A percentile compares a stretch with the other conserved stretches of the same genome.
Conservation (phyloP, 2,797 vertebrate species). For the Pyrocephalus nanus region DNA sequence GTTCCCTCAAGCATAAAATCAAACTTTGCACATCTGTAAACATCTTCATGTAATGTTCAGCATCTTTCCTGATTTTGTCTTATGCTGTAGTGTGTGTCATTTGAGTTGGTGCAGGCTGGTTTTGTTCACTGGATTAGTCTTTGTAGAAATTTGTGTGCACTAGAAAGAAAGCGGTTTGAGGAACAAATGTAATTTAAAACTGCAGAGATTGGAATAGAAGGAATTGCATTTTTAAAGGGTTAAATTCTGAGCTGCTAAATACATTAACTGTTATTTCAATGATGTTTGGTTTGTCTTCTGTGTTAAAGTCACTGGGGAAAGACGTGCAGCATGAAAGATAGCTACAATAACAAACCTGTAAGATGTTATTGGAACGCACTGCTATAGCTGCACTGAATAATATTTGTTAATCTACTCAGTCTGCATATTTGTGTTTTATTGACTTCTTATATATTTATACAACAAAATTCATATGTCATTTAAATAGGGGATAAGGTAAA, state of each 20-base stretch:
- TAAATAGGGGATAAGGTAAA: conserved; percentile 8
- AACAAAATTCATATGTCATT: neutral
- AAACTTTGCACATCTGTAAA: neutral
- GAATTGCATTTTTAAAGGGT: neutral
- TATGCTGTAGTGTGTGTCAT: neutral
- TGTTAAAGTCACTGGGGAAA: neutral
- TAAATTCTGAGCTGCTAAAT: conserved; percentile 13
- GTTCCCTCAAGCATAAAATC: neutral
- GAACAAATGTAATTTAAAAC: neutral
- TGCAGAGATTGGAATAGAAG: neutral
- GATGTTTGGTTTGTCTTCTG: neutral
- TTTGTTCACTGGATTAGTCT: neutral
- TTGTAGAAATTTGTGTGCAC: neutral
- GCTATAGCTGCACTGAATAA: neutral
- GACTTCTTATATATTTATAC: neutral
- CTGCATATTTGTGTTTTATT: neutral
- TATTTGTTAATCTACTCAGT: neutral
- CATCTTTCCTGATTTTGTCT: neutral
- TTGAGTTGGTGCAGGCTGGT: neutral
- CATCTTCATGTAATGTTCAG: neutral
- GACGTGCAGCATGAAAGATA: neutral
- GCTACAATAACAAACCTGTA: neutral
- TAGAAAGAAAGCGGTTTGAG: neutral
- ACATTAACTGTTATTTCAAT: neutral
- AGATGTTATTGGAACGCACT: neutral